Evolutionary conservation across 2,888 invertebrate genomes (phyloP).

Genomic region (Dolichopus griseipennis): DNA sequence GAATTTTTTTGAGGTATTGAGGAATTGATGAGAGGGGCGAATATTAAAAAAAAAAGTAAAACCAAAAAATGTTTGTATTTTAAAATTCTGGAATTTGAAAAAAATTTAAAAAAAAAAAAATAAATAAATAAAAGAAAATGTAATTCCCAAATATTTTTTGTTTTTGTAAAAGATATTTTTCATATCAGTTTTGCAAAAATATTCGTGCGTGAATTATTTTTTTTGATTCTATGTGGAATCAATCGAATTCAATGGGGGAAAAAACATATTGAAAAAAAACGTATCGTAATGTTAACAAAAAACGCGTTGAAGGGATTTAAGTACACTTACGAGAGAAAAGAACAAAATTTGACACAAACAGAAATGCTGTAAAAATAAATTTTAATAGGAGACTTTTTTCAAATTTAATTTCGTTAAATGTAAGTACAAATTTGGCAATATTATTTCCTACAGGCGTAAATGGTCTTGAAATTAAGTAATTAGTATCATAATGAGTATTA

Average conservation of each 20-base stretch:
- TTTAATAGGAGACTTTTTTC: not conserved
- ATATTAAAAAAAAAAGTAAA: not conserved
- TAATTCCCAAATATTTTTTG: not conserved
- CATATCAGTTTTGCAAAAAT: not conserved
- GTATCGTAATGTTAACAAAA: not conserved
- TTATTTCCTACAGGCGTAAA: too few species aligned
- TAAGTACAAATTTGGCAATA: too few species aligned
- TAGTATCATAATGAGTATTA: too few species aligned
- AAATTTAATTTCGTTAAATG: too few species aligned
- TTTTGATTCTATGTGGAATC: not conserved
- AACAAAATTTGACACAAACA: not conserved
- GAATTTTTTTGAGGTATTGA: too few species aligned
- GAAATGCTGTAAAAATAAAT: not conserved
- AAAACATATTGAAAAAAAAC: not conserved
- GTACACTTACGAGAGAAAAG: not conserved
- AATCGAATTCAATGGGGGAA: not conserved
- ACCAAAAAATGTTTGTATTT: not conserved
- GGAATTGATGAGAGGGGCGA: not conserved
- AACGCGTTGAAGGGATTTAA: too few species aligned
- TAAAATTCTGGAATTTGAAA: not conserved
- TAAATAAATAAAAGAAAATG: too few species aligned
- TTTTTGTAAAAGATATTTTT: not conserved
- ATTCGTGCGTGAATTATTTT: constrained; percentile 6
- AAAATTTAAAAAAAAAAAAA: too few species aligned
- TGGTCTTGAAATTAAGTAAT: too few species aligned